Evolutionary conservation across 2,797 vertebrate species (phyloP).

Genomic region (Chromobotia macracanthus): DNA sequence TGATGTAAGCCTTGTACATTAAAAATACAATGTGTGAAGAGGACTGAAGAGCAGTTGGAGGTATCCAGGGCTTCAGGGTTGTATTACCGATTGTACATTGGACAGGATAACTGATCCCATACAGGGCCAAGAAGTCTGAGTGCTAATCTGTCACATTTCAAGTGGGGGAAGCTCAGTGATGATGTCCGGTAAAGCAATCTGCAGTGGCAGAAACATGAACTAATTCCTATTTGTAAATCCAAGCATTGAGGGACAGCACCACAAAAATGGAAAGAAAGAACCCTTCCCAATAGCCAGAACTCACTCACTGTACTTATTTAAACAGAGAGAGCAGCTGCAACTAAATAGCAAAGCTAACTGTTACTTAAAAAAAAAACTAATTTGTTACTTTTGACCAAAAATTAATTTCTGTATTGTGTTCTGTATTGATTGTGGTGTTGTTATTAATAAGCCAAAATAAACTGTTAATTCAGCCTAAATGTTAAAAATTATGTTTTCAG

Average conservation of each 20-base stretch:
- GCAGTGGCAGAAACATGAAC: constrained; percentile 1
- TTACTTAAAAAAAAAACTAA: too few species aligned
- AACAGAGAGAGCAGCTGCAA: not conserved
- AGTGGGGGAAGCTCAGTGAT: too few species aligned
- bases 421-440: too few species aligned
- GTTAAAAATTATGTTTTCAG: too few species aligned
- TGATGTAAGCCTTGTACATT: not conserved
- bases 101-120: too few species aligned
- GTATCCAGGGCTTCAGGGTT: not conserved
- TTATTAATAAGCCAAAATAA: not conserved
- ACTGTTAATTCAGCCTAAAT: too few species aligned
- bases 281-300: too few species aligned
- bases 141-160: constrained; percentile 25
- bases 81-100: constrained; percentile 12
- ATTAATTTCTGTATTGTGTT: too few species aligned
- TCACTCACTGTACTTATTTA: too few species aligned
- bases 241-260: not conserved
- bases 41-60: not conserved
- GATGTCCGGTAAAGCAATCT: not conserved
- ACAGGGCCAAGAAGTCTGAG: constrained; percentile 8
- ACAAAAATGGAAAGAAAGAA: not conserved
- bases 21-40: not conserved
- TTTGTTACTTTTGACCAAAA: too few species aligned
- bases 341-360: too few species aligned
- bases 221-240: not conserved